A percentile compares a stretch with the other conserved stretches of the same genome.
Evolutionary conservation across 2,888 invertebrate species (phyloP).

Genomic region (Calameuta pallipes): DNA sequence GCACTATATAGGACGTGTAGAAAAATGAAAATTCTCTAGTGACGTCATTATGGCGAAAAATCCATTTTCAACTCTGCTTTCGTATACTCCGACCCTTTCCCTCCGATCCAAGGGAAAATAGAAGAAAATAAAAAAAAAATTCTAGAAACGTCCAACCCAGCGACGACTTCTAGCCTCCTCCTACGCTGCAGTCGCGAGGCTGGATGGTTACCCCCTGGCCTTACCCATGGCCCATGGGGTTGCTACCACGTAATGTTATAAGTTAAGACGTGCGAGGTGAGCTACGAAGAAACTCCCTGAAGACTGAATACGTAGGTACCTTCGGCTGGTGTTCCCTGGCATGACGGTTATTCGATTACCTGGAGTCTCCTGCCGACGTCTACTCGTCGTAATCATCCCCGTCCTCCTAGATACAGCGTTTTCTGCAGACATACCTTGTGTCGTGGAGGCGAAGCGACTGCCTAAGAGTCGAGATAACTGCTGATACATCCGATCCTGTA

Average conservation of each 20-base stretch:
- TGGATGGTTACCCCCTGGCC: background rate
- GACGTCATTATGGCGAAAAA: background rate
- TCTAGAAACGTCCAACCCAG: background rate
- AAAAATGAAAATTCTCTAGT: background rate
- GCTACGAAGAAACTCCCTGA: background rate
- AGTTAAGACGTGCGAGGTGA: constrained; percentile 14
- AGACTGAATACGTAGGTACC: constrained; percentile 7
- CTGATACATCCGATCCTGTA: background rate
- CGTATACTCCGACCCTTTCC: no score
- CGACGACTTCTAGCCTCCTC: background rate
- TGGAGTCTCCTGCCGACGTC: constrained; percentile 37
- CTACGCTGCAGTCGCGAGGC: background rate
- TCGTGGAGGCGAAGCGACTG: background rate
- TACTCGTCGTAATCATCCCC: constrained; percentile 30
- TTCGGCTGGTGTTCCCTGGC: constrained; percentile 20
- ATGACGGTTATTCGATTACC: constrained; percentile 49
- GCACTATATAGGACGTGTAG: no score
- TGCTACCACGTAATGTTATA: constrained; percentile 19
- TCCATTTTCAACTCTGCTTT: background rate
- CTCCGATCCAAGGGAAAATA: background rate
- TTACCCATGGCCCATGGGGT: background rate
- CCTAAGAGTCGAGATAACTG: background rate
- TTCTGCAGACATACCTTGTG: background rate
- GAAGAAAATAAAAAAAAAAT: background rate
- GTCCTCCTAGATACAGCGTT: constrained; percentile 25